phyloP scores from a whole-genome alignment of 2,113 vertebrate species.

The Vireo altiloquus region DNA sequence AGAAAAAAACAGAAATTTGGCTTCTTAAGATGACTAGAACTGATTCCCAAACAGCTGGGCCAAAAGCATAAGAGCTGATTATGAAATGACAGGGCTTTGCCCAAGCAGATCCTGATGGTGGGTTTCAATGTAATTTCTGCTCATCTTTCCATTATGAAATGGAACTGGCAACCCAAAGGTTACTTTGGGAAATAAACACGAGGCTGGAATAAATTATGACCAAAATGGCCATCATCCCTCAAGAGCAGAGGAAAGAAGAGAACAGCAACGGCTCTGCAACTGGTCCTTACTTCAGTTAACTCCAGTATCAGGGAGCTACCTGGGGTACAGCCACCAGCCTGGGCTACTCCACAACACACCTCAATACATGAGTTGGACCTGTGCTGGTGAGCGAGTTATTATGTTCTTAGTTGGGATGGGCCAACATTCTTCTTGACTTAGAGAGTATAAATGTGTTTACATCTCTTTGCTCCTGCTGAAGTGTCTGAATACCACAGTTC shows the following conservation, averaged over 20 bases:
- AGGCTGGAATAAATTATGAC: neutral
- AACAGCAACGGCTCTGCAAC: neutral
- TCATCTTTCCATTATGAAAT: neutral
- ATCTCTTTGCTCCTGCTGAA: neutral
- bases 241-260: neutral
- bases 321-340: neutral
- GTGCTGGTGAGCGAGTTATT: neutral
- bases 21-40: neutral
- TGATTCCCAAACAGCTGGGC: neutral
- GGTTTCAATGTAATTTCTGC: neutral
- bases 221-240: neutral
- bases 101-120: neutral
- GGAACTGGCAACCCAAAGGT: neutral
- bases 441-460: neutral
- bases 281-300: neutral
- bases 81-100: conserved; percentile 16
- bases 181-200: neutral
- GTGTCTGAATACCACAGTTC: neutral
- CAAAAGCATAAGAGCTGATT: conserved; percentile 15
- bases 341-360: neutral
- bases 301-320: neutral
- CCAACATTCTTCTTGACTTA: conserved; percentile 11
- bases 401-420: neutral
- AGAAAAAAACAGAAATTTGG: neutral
- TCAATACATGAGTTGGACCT: neutral